These are phyloP conservation scores for Phrixothrix hirtus DNA, from an alignment of 2,888 invertebrate genomes.

Conservation along the genomic window DNA sequence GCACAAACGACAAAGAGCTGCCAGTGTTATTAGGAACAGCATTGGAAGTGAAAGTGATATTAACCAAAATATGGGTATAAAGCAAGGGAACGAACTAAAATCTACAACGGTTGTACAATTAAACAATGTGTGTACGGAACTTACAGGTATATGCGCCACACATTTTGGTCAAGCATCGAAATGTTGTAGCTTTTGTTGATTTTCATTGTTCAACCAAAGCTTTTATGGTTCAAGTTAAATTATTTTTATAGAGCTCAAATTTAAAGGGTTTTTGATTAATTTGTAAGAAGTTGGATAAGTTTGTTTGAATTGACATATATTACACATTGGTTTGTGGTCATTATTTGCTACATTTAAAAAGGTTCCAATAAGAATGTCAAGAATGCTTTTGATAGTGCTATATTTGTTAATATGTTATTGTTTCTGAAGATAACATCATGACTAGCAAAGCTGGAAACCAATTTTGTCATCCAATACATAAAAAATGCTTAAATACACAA, in stretches of 20 bases:
- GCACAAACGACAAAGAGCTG: conserved; percentile 55
- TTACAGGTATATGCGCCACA: conserved; percentile 60
- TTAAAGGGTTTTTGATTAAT: conserved; percentile 1
- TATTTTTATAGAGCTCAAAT: conserved; percentile 3
- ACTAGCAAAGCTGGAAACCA: too few relatives aligned
- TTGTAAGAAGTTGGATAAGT: too few relatives aligned
- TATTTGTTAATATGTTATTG: too few relatives aligned
- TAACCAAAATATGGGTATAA: conserved; percentile 58
- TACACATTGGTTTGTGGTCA: too few relatives aligned
- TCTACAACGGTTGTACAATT: conserved; percentile 48
- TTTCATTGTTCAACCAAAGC: conserved; percentile 24
- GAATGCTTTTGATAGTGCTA: too few relatives aligned
- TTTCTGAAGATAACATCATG: too few relatives aligned
- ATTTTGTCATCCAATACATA: too few relatives aligned
- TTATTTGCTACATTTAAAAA: too few relatives aligned
- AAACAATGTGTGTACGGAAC: conserved; percentile 55
- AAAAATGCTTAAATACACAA: too few relatives aligned
- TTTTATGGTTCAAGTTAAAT: conserved; percentile 21
- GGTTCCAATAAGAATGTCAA: too few relatives aligned
- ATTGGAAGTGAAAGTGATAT: conserved; percentile 58
- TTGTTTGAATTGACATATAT: too few relatives aligned
- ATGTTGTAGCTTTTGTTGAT: conserved; percentile 65
- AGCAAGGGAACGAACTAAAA: conserved; percentile 32
- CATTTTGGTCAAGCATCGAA: conserved; percentile 62
- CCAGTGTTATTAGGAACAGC: conserved; percentile 53